Evolutionary conservation across 2,113 vertebrate genomes (phyloP).

Genomic region (Poeciliopsis turrubarensis): DNA sequence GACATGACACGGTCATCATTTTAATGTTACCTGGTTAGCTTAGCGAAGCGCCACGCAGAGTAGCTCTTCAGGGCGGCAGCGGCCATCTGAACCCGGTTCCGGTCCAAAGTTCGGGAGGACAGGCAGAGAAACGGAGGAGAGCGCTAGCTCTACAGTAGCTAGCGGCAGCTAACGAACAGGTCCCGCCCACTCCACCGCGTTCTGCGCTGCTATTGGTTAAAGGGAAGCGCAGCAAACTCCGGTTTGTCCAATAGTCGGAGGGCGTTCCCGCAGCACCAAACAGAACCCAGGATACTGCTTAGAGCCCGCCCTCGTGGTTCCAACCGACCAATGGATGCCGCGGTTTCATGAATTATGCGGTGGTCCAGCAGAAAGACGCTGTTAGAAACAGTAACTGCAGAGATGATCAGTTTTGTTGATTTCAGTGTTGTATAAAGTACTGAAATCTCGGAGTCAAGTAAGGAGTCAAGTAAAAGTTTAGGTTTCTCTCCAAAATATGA

Average conservation of each 20-base stretch:
- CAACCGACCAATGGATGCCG: slow-evolving; percentile 41
- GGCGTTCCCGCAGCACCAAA: neutral
- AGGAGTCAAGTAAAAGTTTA: too few species aligned
- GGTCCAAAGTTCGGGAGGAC: slow-evolving; percentile 10
- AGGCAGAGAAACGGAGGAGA: neutral
- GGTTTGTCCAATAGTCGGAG: neutral
- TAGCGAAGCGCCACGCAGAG: slow-evolving; percentile 17
- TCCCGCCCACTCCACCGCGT: slow-evolving; percentile 17
- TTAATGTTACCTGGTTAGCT: slow-evolving; percentile 30
- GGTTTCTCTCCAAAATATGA: too few species aligned
- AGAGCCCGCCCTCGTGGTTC: slow-evolving; percentile 42
- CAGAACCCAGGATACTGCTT: fast-evolving
- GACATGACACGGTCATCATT: neutral
- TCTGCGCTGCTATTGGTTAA: slow-evolving; percentile 34
- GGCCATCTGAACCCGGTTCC: slow-evolving; percentile 28
- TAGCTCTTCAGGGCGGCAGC: slow-evolving; percentile 23
- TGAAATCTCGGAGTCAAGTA: too few species aligned
- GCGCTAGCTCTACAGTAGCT: neutral
- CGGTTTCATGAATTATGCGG: neutral
- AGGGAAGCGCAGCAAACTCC: fast-evolving
- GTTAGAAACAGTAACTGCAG: too few species aligned
- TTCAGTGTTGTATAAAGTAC: too few species aligned
- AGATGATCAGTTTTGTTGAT: too few species aligned
- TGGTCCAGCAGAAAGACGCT: slow-evolving; percentile 27
- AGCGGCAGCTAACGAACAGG: neutral